phyloP scores from a whole-genome alignment of 37 sponge, comb jelly and placozoan genomes.

The Geodia barretti region DNA sequence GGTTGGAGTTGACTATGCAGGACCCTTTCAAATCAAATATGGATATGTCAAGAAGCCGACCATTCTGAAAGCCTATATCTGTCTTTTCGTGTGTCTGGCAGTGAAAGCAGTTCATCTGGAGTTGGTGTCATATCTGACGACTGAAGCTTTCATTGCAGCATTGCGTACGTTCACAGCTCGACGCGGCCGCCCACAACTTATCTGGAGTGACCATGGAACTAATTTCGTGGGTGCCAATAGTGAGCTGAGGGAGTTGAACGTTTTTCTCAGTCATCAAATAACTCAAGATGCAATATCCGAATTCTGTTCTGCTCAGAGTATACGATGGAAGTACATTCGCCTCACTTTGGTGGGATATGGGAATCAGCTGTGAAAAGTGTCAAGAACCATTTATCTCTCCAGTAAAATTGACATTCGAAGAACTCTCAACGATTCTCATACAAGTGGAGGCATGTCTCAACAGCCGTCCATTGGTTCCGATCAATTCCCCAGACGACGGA shows the following conservation, averaged over 20 bases:
- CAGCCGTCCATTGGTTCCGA: constrained; percentile 32
- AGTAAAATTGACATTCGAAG: constrained; percentile 39
- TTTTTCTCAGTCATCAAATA: constrained; percentile 13
- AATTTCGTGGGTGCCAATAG: constrained; percentile 38
- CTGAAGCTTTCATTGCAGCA: constrained; percentile 36
- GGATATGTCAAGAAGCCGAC: constrained; percentile 28
- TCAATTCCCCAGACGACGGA: constrained; percentile 27
- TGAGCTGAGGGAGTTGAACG: constrained; percentile 26
- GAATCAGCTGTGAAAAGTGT: constrained; percentile 20
- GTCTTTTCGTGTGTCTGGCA: constrained; percentile 29
- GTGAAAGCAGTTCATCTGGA: constrained; percentile 45
- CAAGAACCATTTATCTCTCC: background rate
- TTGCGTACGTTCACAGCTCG: constrained; percentile 33
- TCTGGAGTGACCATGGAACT: constrained; percentile 50
- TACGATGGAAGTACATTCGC: constrained; percentile 45
- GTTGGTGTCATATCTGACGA: constrained; percentile 22
- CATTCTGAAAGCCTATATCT: constrained; percentile 27
- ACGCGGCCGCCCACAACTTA: constrained; percentile 22
- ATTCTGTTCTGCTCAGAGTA: background rate
- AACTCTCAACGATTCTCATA: constrained; percentile 26
- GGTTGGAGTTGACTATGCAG: constrained; percentile 45
- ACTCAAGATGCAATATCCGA: constrained; percentile 5
- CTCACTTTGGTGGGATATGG: constrained; percentile 44
- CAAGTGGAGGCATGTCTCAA: constrained; percentile 46
- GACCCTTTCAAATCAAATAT: constrained; percentile 30